A percentile compares a stretch with the other conserved stretches of the same genome.
Evolutionary conservation across 2,113 vertebrate genomes (phyloP).

Genomic region (Osmerus eperlanus): DNA sequence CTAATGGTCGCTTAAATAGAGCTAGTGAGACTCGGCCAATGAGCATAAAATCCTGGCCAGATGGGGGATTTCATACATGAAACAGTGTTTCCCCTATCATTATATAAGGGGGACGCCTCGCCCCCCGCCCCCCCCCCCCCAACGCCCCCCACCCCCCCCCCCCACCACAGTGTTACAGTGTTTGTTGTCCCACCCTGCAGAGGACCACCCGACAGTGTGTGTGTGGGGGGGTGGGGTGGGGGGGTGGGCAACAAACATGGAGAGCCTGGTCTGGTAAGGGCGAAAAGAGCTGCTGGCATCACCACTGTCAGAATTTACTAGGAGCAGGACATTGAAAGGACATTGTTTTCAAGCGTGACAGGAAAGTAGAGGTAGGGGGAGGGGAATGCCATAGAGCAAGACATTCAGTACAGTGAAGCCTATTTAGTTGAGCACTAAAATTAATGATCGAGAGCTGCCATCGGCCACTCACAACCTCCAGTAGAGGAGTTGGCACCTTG

Average conservation of each 20-base stretch:
- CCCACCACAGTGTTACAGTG: no score
- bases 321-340: slow-evolving; percentile 47
- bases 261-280: no score
- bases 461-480: slow-evolving; percentile 13
- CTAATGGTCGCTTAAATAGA: neutral
- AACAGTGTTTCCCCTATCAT: no score
- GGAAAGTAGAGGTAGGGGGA: slow-evolving; percentile 1
- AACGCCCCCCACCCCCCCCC: no score
- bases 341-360: slow-evolving; percentile 18
- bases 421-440: slow-evolving; percentile 57
- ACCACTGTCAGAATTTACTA: slow-evolving; percentile 34
- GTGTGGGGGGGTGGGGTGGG: no score
- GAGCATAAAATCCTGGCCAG: no score
- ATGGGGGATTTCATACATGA: no score
- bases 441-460: slow-evolving; percentile 56
- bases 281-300: slow-evolving; percentile 31
- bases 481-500: slow-evolving; percentile 49
- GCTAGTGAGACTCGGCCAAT: neutral
- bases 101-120: no score
- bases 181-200: no score
- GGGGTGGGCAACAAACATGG: no score
- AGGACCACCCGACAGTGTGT: no score
- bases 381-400: slow-evolving; percentile 14
- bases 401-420: slow-evolving; percentile 21
- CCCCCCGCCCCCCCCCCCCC: no score